Base-by-base conservation (phyloP, 2,888 invertebrate genomes). In the Philopedon plagiatum region DNA sequence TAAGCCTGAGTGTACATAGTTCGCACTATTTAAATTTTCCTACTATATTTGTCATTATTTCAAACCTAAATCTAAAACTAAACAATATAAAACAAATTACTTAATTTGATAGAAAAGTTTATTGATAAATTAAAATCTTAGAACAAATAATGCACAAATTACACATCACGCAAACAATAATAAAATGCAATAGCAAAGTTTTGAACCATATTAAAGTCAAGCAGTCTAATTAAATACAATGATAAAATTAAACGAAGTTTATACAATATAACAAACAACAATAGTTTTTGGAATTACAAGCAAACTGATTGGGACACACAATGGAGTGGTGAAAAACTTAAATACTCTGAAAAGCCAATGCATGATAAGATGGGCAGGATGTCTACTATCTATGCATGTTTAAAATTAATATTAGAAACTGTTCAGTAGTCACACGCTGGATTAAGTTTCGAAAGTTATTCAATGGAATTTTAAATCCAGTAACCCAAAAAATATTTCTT, bases 351-450 rank as follows among this genome's bases (percentile, higher is more conserved):
- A 26, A 26, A 56, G 41, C 56, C 65, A 56, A 65, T 56, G 56
- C 56, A 44, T 37, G 54, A 41, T 11, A 29, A 41, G 7, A 56
- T 56, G 65, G 41, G 65, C 41, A 56, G 44, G 41, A 56, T 65
- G 65, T 65, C 65, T 65, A 65, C 65, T 49, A 65, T 26, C 56
- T 61, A 18, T 44, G n/a, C n/a, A n/a, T n/a, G 41, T 15, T 46
- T 21, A 46, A 23, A 21, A 21, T 46, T 23, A 5, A 39, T 5
- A 13, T 15, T 11, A 34, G 1, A 1, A 34, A n/a, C n/a, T n/a
- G n/a, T n/a, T n/a, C 11, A n/a, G 37, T n/a, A 37, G n/a, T 39
- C 39, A 39, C 39, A 39, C 5, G 13, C 39, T 39, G 5, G 15
- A 7, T 39, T 5, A 39, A 39, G 7, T 39, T n/a, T n/a, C n/a